Percentiles rank a stretch among this genome's conserved stretches.
Conservation (phyloP, 2,113 vertebrate genomes). For the Smithornis capensis region DNA sequence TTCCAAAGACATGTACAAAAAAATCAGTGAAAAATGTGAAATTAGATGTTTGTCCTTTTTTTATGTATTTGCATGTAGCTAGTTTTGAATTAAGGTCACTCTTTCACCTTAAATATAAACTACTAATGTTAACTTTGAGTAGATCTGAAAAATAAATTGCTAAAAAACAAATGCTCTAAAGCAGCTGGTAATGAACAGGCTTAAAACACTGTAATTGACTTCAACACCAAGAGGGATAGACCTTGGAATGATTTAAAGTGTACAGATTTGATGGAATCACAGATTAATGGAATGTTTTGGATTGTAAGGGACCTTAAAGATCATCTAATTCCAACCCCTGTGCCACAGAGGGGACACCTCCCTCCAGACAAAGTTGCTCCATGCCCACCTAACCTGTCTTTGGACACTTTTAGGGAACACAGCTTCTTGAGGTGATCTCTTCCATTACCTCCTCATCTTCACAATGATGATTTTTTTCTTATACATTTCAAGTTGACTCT, state of each 20-base stretch:
- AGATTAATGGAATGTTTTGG: neutral
- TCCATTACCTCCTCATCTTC: neutral
- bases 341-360: neutral
- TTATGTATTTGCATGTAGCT: neutral
- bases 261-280: neutral
- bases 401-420: neutral
- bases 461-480: neutral
- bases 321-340: too few relatives aligned
- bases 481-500: neutral
- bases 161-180: neutral
- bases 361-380: neutral
- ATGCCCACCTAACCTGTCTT: neutral
- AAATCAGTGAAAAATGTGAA: neutral
- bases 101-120: neutral
- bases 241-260: neutral
- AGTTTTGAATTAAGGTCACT: neutral
- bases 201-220: neutral
- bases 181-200: neutral
- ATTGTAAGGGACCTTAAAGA: neutral
- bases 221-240: neutral
- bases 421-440: neutral
- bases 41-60: accelerated
- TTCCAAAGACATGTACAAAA: neutral
- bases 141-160: neutral
- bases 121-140: neutral